Evolutionary conservation across 2,797 vertebrate species (phyloP).

Genomic region (Acanthiza pusilla): DNA sequence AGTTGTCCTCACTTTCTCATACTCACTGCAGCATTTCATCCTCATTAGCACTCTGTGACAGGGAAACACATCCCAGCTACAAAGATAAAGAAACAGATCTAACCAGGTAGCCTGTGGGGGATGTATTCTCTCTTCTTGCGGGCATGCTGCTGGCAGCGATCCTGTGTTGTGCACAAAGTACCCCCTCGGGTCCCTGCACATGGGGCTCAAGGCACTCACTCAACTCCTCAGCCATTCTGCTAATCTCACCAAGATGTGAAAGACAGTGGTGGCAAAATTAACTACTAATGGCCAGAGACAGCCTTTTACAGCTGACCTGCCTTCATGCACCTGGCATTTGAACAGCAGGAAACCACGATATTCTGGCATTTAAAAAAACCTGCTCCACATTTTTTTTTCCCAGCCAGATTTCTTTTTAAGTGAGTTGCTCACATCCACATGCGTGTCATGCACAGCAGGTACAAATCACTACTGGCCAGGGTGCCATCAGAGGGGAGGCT

Average conservation of each 20-base stretch:
- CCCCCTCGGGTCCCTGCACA: neutral
- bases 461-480: neutral
- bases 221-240: neutral
- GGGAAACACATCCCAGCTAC: neutral
- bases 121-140: neutral
- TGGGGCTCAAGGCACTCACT: neutral
- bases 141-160: neutral
- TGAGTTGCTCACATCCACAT: neutral
- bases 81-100: neutral
- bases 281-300: neutral
- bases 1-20: neutral
- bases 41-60: neutral
- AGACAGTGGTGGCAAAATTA: neutral
- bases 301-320: neutral
- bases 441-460: neutral
- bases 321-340: neutral
- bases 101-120: neutral
- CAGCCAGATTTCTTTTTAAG: neutral
- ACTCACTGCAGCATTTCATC: neutral
- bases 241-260: neutral
- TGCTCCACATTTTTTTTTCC: neutral
- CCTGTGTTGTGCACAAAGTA: accelerated
- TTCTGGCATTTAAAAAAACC: neutral
- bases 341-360: neutral
- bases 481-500: neutral